Evolutionary conservation across 2,888 invertebrate genomes (phyloP), one percentile per base, ranked within the genome.

Genomic region (Hoplodrina blanda): DNA sequence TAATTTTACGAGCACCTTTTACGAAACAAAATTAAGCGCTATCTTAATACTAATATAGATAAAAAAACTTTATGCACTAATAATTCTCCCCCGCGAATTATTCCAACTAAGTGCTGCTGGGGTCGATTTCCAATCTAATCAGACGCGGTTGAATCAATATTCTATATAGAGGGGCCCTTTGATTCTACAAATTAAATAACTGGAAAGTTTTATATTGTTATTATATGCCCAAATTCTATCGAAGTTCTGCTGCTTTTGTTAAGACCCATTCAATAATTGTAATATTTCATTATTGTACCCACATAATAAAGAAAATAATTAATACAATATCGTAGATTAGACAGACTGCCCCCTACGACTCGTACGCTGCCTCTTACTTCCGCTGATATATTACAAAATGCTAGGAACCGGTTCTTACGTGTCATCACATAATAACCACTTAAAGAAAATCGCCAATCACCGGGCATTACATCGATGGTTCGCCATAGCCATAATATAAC

Each of bases 391-490:
- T 80, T 77, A 81, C 68, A 68, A 65, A 81, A 73, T 68, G 44
- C 54, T 62, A 44, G 13, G 20, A 88, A 91, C 92, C 88, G 86
- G 92, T 92, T 91, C 79, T 83, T 92, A 93, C 91, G 91, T 91
- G 85, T 89, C 90, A 91, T 91, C 92, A 85, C 86, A 92, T 92
- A 92, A 93, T 89, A 80, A 67, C 63, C 85, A 84, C 82, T 85
- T 83, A 86, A 88, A 85, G 85, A 88, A 87, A 86, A 86, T 89
- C 83, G 85, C 85, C 89, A 87, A 91, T 91, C 87, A 86, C 66
- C 62, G 70, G 60, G 70, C 63, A 84, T 90, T 89, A 90, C 90
- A 89, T 85, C 84, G 78, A 85, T 85, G 84, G 86, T 70, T 65
- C 78, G 78, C 84, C 85, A 87, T 85, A 82, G 74, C 78, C 85